phyloP scores from a whole-genome alignment of 2,888 invertebrate species.

The Timandra comae region DNA sequence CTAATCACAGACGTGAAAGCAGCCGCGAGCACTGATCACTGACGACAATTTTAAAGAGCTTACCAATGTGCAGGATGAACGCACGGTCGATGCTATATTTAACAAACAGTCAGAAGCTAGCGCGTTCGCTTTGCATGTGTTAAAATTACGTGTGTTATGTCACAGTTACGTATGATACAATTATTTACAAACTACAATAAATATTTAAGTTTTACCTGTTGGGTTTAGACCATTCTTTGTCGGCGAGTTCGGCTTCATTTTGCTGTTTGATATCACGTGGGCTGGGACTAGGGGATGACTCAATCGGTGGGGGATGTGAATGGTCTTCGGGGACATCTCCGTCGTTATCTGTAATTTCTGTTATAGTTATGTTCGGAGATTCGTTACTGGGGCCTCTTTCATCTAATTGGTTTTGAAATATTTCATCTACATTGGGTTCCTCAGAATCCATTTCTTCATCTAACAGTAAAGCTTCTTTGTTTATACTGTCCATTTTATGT shows the following conservation, averaged over 20 bases:
- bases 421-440: slow-evolving; percentile 63
- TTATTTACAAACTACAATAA: slow-evolving; percentile 16
- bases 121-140: slow-evolving; percentile 69
- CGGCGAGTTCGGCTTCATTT: slow-evolving; percentile 39
- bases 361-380: slow-evolving; percentile 68
- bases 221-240: slow-evolving; percentile 67
- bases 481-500: slow-evolving; percentile 47
- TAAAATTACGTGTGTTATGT: slow-evolving; percentile 59
- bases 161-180: slow-evolving; percentile 42
- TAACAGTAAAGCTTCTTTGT: slow-evolving; percentile 52
- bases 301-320: slow-evolving; percentile 47
- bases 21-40: slow-evolving; percentile 70
- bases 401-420: slow-evolving; percentile 61
- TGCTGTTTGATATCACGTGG: slow-evolving; percentile 44
- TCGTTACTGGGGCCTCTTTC: slow-evolving; percentile 48
- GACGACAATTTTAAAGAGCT: slow-evolving; percentile 74
- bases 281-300: slow-evolving; percentile 63
- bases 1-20: slow-evolving; percentile 69
- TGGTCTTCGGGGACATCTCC: slow-evolving; percentile 37
- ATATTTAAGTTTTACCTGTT: slow-evolving; percentile 55
- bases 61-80: slow-evolving; percentile 68
- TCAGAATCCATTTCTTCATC: slow-evolving; percentile 62
- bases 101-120: slow-evolving; percentile 64
- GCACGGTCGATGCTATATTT: slow-evolving; percentile 65
- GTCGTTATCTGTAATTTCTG: slow-evolving; percentile 66